Evolutionary conservation across 92 coral and sea anemone species (phyloP), one percentile per base, ranked within the genome.

Genomic region (Galaxea fascicularis): DNA sequence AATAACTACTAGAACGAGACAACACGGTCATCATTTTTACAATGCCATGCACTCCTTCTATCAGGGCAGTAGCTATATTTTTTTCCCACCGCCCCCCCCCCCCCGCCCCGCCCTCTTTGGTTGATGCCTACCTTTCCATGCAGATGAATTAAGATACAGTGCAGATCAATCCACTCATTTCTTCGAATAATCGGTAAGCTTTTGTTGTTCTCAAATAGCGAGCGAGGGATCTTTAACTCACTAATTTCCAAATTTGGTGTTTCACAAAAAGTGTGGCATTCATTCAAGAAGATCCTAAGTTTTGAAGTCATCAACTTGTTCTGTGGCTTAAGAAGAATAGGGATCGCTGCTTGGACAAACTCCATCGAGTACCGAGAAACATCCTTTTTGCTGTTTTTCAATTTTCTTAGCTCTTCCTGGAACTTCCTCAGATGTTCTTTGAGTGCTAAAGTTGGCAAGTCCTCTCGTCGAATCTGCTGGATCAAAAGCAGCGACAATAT

Each of bases 151-250:
- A 82, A 56, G 18, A 82, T 54, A 56, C 35, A 70, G 39, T 82
- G 86, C 9, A 82, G 69, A 20, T 82, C 86, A 58, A 53, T 24
- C 85, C 85, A 80, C 21, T 65, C 62, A 35, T 6, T 35, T 35
- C 41, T 35, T 35, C 41, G 41, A 35, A 35, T 35, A 2, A 35
- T 35, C 41, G 41, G 41, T 16, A 46, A 4, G 12, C 14, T 14
- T 51, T 64, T 51, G 30, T 31, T 71, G 24, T 71, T 56, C 27
- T 14, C 31, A 8, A 2, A 10, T 0, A 70, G 53, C 10, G 5
- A 31, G 15, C 24, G 56, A 70, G 56, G 78, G 56, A 82, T 25
- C 15, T 56, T 20, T 29, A 79, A 49, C 27, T 70, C 56, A 35
- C 12, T 82, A 4, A 22, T 20, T 17, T 82, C 47, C 21, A 10